Evolutionary conservation across 37 sponge, comb jelly and placozoan species (phyloP), one percentile per base, ranked within the genome.

Genomic region (Chondrilla cf. caribensis): DNA sequence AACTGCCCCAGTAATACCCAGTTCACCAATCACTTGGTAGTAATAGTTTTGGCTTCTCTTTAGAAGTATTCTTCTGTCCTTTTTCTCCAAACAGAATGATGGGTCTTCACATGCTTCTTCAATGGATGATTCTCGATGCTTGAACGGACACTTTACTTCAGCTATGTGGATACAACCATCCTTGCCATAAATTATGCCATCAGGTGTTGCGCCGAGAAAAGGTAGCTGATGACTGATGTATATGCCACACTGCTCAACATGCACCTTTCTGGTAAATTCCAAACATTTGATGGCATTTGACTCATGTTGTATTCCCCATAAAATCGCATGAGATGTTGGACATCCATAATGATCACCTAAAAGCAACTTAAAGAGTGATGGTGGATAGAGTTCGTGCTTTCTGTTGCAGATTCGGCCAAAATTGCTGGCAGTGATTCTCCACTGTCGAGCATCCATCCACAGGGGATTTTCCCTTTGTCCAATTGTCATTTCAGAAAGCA

Each of bases 401-500:
- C 19, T 31, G 21, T 64, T 81, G 37, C 66, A 51, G 8, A 84
- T 59, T 75, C 43, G n/a, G n/a, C 79, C 85, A 54, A 84, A 84
- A 78, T 78, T 78, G 43, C 59, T 28, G 8, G 85, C 64, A 2
- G 78, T 78, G 9, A 78, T 26, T 17, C 79, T 29, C 78, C 54
- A 64, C 68, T 84, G 85, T 41, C 85, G 28, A 42, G 68, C 68
- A 65, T 77, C 68, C 78, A 77, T 78, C 85, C 85, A 84, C 3
- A 84, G 65, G 26, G 85, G 85, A 58, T 62, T 77, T 25, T 77
- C 64, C n/a, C 77, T 14, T 44, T 84, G 85, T 22, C 79, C 78
- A 7, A 47, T 33, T n/a, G 79, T 84, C 82, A 81, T 81, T 81
- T 60, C 66, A n/a, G 28, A 24, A 38, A 81, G 32, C 21, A 81